Percentiles rank a stretch among this genome's conserved stretches.
These are phyloP conservation scores for Drosophila conformis DNA, from an alignment of 2,888 invertebrate genomes.

Conservation along the genomic window DNA sequence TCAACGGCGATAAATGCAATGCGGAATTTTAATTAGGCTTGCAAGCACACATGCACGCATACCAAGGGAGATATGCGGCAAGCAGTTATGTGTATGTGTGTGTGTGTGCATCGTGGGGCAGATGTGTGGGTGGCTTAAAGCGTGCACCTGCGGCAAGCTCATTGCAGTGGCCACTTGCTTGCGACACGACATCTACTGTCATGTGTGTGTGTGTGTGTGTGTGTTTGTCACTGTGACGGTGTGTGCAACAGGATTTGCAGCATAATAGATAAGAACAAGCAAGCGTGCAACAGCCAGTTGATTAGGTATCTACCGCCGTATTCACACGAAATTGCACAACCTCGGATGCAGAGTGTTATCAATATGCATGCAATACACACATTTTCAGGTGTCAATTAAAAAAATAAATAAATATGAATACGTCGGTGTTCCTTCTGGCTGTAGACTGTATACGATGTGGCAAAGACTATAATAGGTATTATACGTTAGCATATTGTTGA, in stretches of 20 bases:
- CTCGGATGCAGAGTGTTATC: background rate
- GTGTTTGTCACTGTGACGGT: background rate
- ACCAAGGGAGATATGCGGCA: constrained; percentile 13
- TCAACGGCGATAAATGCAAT: constrained; percentile 74
- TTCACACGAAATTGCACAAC: constrained; percentile 5
- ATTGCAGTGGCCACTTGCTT: constrained; percentile 3
- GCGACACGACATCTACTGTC: background rate
- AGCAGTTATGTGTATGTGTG: background rate
- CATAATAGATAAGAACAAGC: constrained; percentile 30
- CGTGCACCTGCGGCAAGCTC: constrained; percentile 8
- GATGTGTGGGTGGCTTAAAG: constrained; percentile 1
- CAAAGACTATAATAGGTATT: background rate
- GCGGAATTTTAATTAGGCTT: constrained; percentile 78
- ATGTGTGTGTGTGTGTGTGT: constrained; percentile 7
- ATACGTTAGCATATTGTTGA: too few relatives aligned
- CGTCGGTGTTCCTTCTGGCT: background rate
- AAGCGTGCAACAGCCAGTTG: constrained; percentile 12
- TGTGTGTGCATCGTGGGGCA: background rate
- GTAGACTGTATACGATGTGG: background rate
- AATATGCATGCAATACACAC: background rate
- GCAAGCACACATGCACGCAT: constrained; percentile 36
- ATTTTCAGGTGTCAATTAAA: background rate
- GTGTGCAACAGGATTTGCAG: constrained; percentile 51
- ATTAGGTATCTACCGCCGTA: background rate
- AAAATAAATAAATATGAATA: background rate